A percentile compares a stretch with the other conserved stretches of the same genome.
Evolutionary conservation across 2,113 vertebrate genomes (phyloP).

Genomic region (Paramisgurnus dabryanus): DNA sequence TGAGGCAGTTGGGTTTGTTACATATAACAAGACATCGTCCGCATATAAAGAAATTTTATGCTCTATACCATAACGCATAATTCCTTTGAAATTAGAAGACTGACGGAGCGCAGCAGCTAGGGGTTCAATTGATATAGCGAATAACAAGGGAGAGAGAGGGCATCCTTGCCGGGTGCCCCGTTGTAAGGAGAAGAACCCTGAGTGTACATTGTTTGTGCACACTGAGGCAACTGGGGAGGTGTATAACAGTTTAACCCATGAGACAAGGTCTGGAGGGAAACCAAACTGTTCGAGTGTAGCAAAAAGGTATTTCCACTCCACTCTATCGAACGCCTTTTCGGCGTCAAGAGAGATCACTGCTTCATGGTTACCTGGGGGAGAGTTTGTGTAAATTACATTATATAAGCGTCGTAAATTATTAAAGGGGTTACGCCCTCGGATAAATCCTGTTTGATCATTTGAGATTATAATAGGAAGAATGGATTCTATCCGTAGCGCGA

Average conservation of each 20-base stretch:
- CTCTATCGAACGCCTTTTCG: slow-evolving; percentile 8
- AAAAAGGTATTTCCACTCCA: slow-evolving; percentile 15
- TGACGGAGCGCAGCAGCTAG: neutral
- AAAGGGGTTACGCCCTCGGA: neutral
- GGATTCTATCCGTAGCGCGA: neutral
- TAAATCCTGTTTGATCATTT: slow-evolving; percentile 13
- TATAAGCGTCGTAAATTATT: neutral
- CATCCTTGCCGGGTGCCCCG: neutral
- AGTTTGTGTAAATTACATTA: slow-evolving; percentile 6
- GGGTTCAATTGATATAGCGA: neutral
- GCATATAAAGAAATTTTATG: neutral
- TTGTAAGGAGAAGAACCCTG: neutral
- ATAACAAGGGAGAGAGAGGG: slow-evolving; percentile 4
- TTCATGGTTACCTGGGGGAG: neutral
- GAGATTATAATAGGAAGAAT: neutral
- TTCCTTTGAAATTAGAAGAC: neutral
- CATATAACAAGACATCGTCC: neutral
- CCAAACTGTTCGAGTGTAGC: neutral
- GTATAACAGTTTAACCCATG: slow-evolving; percentile 2
- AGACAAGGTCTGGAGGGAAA: neutral
- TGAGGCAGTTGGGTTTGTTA: neutral
- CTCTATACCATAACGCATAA: neutral
- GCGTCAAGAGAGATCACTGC: slow-evolving; percentile 11
- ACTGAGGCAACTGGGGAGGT: neutral
- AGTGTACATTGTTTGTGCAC: neutral